A percentile compares a stretch with the other conserved stretches of the same genome.
Conservation (phyloP, 1,140 invertebrate species). For the Penaeus japonicus region DNA sequence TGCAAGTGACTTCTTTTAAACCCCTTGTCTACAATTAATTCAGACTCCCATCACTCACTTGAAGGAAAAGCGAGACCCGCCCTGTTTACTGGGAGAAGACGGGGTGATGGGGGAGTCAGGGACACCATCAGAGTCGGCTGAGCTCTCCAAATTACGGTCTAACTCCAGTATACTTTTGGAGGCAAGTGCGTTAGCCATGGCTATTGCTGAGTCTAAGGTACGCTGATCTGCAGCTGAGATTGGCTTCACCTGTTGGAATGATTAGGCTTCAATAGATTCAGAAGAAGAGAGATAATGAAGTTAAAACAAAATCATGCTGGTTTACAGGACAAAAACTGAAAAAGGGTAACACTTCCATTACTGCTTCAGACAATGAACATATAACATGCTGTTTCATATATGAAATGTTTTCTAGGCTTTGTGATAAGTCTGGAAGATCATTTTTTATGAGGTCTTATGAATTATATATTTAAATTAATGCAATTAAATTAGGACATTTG, state of each 20-base stretch:
- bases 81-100: conserved; percentile 82
- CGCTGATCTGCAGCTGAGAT: conserved; percentile 93
- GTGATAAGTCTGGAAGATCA: too few relatives aligned
- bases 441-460: too few relatives aligned
- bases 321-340: too few relatives aligned
- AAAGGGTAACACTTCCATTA: too few relatives aligned
- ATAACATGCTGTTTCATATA: too few relatives aligned
- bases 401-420: too few relatives aligned
- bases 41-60: conserved; percentile 42
- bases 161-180: conserved; percentile 86
- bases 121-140: conserved; percentile 61
- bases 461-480: too few relatives aligned
- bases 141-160: conserved; percentile 65
- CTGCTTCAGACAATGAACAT: too few relatives aligned
- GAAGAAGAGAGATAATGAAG: too few relatives aligned
- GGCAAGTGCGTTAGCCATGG: conserved; percentile 91
- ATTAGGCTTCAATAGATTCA: not conserved
- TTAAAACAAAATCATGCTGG: too few relatives aligned
- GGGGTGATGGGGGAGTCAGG: conserved; percentile 74
- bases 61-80: conserved; percentile 53
- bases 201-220: conserved; percentile 92
- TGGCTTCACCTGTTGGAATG: conserved; percentile 77
- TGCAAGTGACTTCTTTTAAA: not conserved
- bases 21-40: not conserved
- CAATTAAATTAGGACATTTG: too few relatives aligned